Evolutionary conservation across 2,797 vertebrate species (phyloP), one percentile per base, ranked within the genome.

Genomic region (Pangasius sanitwongsei): DNA sequence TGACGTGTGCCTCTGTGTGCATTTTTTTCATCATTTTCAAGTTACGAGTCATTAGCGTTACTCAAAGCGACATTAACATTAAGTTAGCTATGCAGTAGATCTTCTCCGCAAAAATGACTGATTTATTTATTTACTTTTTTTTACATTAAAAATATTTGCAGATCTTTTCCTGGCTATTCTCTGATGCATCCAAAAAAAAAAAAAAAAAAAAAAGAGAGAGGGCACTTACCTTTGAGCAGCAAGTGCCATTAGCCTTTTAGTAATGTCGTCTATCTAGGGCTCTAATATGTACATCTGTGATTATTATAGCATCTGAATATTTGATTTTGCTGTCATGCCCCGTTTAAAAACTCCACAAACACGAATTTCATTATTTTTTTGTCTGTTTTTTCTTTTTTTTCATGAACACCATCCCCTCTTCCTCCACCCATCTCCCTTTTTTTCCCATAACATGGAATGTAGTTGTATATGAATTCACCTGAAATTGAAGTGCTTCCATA

Each of bases 401-500:
- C 23, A 37, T 8, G 28, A 81, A 83, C 37, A 25, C 70, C 23
- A 23, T 34, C 87, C 59, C 74, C 81, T 72, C 41, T 3, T 82
- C 88, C 88, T 69, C 83, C 74, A 31, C 15, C 83, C 16, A 9
- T 31, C 83, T 55, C 37, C 20, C 34, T 7, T 15, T 0, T 9
- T 23, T 25, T 28, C 59, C 61, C 70, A 72, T 87, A 67, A 91
- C 65, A 72, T 87, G 90, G 91, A 92, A 93, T 93, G 91, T 92
- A 82, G 81, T 89, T 89, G 15, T 34, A 75, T 65, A 89, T 86
- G 87, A 89, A 92, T 93, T 92, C 81, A 92, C 92, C 92, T 94
- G 91, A 92, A 91, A 91, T 88, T 88, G 89, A 92, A 92, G 92
- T 92, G 94, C 93, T 95, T 94, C 93, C 94, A 91, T 93, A 90